Evolutionary conservation across 2,113 vertebrate genomes (phyloP).

Genomic region (Eulemur rufifrons): DNA sequence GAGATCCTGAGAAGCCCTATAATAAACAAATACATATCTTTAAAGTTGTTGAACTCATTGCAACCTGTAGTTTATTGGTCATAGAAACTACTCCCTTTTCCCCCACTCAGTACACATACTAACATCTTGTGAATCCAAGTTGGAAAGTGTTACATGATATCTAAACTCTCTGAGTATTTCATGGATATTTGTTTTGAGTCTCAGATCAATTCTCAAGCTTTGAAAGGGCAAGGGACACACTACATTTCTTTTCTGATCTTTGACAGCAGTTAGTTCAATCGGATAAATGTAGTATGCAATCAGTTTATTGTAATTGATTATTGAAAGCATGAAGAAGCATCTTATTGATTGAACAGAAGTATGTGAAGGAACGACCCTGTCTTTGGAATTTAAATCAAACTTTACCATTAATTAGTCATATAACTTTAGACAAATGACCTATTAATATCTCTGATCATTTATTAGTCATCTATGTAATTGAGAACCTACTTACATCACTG

Average conservation of each 20-base stretch:
- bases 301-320: not conserved
- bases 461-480: not conserved
- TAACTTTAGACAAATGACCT: not conserved
- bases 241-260: not conserved
- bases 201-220: not conserved
- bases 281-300: not conserved
- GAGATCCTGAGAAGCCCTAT: not conserved
- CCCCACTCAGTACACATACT: not conserved
- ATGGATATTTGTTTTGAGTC: constrained; percentile 19
- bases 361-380: not conserved
- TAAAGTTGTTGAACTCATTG: not conserved
- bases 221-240: not conserved
- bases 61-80: not conserved
- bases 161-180: not conserved
- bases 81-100: no score
- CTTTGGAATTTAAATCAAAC: not conserved
- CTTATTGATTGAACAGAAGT: not conserved
- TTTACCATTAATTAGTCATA: constrained; percentile 2
- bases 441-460: not conserved
- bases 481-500: not conserved
- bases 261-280: not conserved
- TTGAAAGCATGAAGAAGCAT: not conserved
- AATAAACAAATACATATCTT: not conserved
- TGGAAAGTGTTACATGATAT: not conserved
- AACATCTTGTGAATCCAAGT: not conserved